Base-by-base conservation (phyloP, 2,888 invertebrate genomes). In the Bugula neritina region DNA sequence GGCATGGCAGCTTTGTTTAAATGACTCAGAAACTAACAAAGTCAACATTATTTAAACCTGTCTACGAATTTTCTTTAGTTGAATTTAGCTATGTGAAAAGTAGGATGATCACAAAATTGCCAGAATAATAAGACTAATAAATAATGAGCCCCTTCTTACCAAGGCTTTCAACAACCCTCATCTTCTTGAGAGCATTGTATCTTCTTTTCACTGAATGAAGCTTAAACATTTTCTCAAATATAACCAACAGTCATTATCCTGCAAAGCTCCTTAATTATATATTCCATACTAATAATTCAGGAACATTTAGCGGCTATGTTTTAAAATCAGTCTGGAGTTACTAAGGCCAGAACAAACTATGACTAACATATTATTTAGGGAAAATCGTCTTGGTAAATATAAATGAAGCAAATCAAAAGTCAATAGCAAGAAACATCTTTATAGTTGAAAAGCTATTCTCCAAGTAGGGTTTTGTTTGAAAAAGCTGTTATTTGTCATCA, bases 21-120 rank as follows among this genome's bases (percentile, higher is more conserved):
- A 43, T 43, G 43, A 43, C 43, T 43, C 43, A 43, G 5, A 43
- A 17, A 43, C 5, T 43, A 43, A n/a, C 17, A 17, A 43, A 43
- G 43, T 43, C 43, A 43, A 43, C 43, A 43, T 5, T n/a, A 43
- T 17, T 10, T 43, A 10, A 10, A 10, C 43, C 17, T 43, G 43
- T 43, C 43, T 17, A 10, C 10, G 5, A 43, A 43, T 5, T 43
- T 43, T 43, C 43, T 43, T 43, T 43, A 17, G 55, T 57, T n/a
- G 57, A 23, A 57, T 57, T 57, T 57, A 25, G n/a, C 23, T 13
- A 57, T 57, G 25, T 13, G 5, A 21, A 3, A 23, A n/a, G n/a
- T n/a, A n/a, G n/a, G n/a, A 3, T 57, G 25, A 57, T 25, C 63
- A 63, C 31, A 31, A 29, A 63, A 63, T 63, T 63, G 31, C 63